phyloP scores from a whole-genome alignment of 2,113 vertebrate species.

The Vireo altiloquus region DNA sequence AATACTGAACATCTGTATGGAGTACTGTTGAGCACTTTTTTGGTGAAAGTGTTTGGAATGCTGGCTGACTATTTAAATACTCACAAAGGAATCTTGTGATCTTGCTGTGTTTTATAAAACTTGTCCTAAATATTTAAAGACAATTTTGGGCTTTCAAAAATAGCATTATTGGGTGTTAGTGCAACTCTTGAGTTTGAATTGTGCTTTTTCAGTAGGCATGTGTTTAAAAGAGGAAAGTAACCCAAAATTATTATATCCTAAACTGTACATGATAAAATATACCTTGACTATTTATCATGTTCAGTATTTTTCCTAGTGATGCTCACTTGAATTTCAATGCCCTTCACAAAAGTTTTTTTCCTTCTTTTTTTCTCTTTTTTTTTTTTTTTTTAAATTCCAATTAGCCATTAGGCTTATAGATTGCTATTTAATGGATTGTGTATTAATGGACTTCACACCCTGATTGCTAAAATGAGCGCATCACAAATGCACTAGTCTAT shows the following conservation, averaged over 20 bases:
- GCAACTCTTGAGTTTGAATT: neutral
- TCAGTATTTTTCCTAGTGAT: neutral
- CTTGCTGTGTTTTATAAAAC: neutral
- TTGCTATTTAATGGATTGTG: slow-evolving; percentile 52
- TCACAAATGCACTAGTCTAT: slow-evolving; percentile 60
- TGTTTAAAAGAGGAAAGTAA: neutral
- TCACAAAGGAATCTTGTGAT: neutral
- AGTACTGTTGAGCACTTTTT: neutral
- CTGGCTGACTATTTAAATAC: neutral
- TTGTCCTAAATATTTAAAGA: slow-evolving; percentile 6
- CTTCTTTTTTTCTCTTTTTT: neutral
- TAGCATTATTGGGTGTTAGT: neutral
- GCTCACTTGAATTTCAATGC: slow-evolving; percentile 33
- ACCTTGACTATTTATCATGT: neutral
- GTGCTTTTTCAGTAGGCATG: neutral
- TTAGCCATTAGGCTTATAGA: slow-evolving; percentile 57
- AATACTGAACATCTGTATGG: slow-evolving; percentile 39
- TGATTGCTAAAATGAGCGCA: slow-evolving; percentile 69
- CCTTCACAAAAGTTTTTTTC: neutral
- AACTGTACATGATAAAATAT: neutral
- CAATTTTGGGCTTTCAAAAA: neutral
- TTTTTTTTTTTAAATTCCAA: neutral
- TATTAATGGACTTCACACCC: slow-evolving; percentile 67
- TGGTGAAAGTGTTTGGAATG: neutral
- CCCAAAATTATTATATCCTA: neutral